phyloP scores from a whole-genome alignment of 1,140 invertebrate species.

The Myzus persicae region DNA sequence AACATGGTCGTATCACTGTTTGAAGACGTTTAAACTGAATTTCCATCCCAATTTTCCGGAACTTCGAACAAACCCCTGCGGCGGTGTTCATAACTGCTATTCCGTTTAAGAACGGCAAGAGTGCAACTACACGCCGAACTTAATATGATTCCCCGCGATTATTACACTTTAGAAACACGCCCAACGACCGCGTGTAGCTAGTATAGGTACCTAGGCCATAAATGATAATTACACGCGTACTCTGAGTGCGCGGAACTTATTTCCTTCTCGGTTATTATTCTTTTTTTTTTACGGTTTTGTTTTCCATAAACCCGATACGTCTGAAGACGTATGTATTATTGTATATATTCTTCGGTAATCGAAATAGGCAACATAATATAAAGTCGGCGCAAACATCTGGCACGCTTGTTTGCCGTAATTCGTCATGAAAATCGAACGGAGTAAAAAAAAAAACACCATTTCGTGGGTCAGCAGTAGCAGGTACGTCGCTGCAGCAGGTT shows the following conservation, averaged over 20 bases:
- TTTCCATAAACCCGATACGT: not conserved
- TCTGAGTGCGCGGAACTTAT: not conserved
- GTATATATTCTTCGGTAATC: not conserved
- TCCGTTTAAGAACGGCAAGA: not conserved
- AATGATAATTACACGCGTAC: not conserved
- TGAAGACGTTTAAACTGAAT: constrained; percentile 22
- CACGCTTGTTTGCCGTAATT: constrained; percentile 30
- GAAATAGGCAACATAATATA: not conserved
- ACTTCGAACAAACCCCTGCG: not conserved
- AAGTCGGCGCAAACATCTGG: constrained; percentile 48
- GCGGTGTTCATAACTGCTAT: constrained; percentile 30
- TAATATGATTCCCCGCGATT: not conserved
- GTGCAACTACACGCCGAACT: not conserved
- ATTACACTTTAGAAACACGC: not conserved
- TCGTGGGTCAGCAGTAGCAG: constrained; percentile 34
- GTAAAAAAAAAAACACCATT: constrained; percentile 29
- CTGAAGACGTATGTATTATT: not conserved
- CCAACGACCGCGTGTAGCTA: not conserved
- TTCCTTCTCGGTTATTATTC: not conserved
- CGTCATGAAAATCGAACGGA: constrained; percentile 30
- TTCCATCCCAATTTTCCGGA: constrained; percentile 45
- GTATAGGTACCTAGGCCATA: not conserved
- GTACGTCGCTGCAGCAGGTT: not conserved
- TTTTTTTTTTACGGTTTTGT: not conserved
- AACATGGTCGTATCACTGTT: constrained; percentile 29